Percentiles rank a stretch among this genome's conserved stretches.
Evolutionary conservation across 1,140 invertebrate genomes (phyloP).

Genomic region (Tribolium castaneum): DNA sequence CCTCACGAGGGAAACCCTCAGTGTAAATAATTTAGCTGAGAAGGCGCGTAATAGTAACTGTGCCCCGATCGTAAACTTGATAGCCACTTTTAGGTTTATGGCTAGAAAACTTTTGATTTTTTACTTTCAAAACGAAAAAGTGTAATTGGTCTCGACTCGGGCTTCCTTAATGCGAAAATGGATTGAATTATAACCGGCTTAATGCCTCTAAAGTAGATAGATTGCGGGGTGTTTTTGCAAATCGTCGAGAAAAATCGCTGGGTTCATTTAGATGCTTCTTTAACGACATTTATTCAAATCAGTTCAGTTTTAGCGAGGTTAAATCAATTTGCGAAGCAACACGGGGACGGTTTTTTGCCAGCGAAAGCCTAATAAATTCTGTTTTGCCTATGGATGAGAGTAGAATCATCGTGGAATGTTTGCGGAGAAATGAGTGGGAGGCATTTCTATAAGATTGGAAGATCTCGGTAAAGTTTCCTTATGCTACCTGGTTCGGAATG

Average conservation of each 20-base stretch:
- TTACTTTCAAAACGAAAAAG: background rate
- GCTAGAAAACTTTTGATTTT: constrained; percentile 1
- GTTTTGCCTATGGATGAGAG: constrained; percentile 21
- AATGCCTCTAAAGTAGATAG: background rate
- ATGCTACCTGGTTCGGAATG: constrained; percentile 49
- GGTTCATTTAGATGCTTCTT: constrained; percentile 26
- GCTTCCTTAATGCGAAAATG: background rate
- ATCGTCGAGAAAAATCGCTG: background rate
- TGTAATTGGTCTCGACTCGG: background rate
- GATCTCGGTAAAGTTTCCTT: constrained; percentile 43
- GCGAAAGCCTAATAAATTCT: constrained; percentile 28
- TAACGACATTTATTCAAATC: constrained; percentile 42
- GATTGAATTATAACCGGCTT: constrained; percentile 17
- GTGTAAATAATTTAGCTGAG: constrained; percentile 22
- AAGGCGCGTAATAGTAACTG: background rate
- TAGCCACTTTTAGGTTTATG: constrained; percentile 11
- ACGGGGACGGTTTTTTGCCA: constrained; percentile 15
- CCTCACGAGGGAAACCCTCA: constrained; percentile 10
- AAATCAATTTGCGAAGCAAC: constrained; percentile 38
- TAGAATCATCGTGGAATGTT: constrained; percentile 12
- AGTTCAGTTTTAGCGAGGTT: constrained; percentile 37
- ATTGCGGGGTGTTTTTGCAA: background rate
- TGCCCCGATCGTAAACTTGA: background rate
- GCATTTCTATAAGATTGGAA: constrained; percentile 39
- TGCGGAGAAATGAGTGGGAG: constrained; percentile 41